Evolutionary conservation across 1,140 invertebrate species (phyloP), one percentile per base, ranked within the genome.

Genomic region (Prorops nasuta): DNA sequence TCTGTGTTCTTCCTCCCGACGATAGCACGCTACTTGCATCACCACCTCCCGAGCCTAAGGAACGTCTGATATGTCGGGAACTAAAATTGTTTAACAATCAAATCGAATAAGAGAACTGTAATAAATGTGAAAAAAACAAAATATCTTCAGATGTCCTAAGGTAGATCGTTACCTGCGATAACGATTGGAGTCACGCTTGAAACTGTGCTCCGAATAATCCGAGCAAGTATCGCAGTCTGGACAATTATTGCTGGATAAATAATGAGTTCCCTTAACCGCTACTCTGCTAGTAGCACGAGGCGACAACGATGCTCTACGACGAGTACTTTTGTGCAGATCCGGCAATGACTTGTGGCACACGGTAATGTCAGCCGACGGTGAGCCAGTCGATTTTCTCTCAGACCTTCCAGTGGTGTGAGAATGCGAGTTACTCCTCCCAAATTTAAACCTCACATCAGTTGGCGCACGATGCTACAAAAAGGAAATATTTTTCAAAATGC

Each of bases 291-390:
- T 76, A 12, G 74, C 64, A 35, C 71, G 58, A 10, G 77, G 77
- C 19, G 76, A 78, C 16, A 78, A 64, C 12, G 81, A 81, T 19
- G 80, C 75, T 19, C 81, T 72, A 8, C 81, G 72, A 55, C 79
- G 74, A 16, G 83, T 82, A 56, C 85, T 86, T 8, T 85, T 84
- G 56, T 87, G 88, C 21, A 93, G 75, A 74, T 92, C 90, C 1
- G 91, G 90, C 56, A 93, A 76, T 16, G 89, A 92, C 69, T 93
- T 93, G 77, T 92, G 90, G 64, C 88, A 81, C 56, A 66, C 72
- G 48, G 69, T 78, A 48, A 41, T 79, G 66, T 48, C 71, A 24
- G 64, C 64, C 43, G 67, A 68, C 37, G 56, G 68, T 14, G 69
- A 70, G 46, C 60, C 69, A 42, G 60, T 69, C 17, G 69, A 70